Evolutionary conservation across 2,113 vertebrate species (phyloP).

Genomic region (Triplophysa dalaica): DNA sequence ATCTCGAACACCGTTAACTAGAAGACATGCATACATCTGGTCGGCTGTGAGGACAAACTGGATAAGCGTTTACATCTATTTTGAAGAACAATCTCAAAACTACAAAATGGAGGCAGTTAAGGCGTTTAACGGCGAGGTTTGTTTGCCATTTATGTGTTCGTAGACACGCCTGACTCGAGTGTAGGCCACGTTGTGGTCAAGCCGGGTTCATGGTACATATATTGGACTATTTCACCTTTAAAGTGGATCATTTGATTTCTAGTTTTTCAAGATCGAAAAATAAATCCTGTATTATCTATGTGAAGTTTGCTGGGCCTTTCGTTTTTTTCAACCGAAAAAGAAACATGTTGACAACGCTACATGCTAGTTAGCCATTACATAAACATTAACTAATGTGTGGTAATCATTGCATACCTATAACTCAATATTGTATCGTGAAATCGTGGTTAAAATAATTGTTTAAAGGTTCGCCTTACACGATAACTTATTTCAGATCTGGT

Average conservation of each 20-base stretch:
- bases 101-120: constrained; percentile 80
- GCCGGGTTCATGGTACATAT: not conserved
- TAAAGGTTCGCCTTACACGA: too few species aligned
- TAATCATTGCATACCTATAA: not conserved
- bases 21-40: constrained; percentile 44
- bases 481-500: not conserved
- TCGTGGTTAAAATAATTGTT: not conserved
- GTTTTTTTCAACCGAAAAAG: not conserved
- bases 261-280: not conserved
- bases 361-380: not conserved
- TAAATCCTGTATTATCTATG: not conserved
- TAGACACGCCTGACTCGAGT: not conserved
- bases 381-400: not conserved
- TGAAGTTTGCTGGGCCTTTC: not conserved
- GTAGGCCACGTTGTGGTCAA: constrained; percentile 26
- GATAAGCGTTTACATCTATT: not conserved
- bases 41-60: constrained; percentile 60
- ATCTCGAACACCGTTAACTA: constrained; percentile 39
- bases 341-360: not conserved
- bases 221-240: not conserved
- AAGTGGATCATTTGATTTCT: not conserved
- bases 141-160: constrained; percentile 53
- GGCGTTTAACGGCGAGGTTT: constrained; percentile 82
- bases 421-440: not conserved
- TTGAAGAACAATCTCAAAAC: constrained; percentile 38